Percentiles rank a stretch among this genome's conserved stretches.
Evolutionary conservation across 2,888 invertebrate species (phyloP).

Genomic region (Ophion obscuratus): DNA sequence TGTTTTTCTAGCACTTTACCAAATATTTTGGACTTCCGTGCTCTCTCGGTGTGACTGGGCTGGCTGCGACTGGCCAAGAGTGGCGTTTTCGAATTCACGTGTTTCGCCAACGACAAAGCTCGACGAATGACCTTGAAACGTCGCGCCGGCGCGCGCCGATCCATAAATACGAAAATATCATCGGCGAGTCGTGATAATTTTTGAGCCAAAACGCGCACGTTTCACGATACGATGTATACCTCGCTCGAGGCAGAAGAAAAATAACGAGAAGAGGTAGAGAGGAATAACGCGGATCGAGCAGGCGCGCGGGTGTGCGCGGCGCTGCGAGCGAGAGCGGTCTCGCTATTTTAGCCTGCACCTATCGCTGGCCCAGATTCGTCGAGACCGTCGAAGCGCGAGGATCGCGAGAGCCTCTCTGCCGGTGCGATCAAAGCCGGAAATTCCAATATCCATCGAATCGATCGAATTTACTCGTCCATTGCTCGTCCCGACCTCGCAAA

Average conservation of each 20-base stretch:
- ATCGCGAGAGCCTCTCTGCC: conserved; percentile 8
- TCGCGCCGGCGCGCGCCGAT: too few species aligned
- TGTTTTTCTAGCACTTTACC: too few species aligned
- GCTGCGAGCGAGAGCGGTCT: conserved; percentile 54
- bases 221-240: too few species aligned
- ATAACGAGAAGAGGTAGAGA: background rate
- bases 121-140: too few species aligned
- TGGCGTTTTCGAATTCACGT: too few species aligned
- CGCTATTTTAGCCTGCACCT: conserved; percentile 79
- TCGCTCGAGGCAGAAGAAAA: background rate
- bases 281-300: conserved; percentile 14
- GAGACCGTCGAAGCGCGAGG: conserved; percentile 75
- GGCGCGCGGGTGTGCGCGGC: conserved; percentile 18
- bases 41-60: too few species aligned
- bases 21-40: too few species aligned
- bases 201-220: too few species aligned
- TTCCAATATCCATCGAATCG: background rate
- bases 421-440: background rate
- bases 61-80: too few species aligned
- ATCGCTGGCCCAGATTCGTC: conserved; percentile 80
- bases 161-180: too few species aligned
- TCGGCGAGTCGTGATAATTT: too few species aligned
- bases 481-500: background rate
- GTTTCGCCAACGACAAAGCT: too few species aligned
- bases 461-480: background rate